These are phyloP conservation scores for Tipula confusa DNA, from an alignment of 2,888 invertebrate genomes.

Conservation along the genomic window DNA sequence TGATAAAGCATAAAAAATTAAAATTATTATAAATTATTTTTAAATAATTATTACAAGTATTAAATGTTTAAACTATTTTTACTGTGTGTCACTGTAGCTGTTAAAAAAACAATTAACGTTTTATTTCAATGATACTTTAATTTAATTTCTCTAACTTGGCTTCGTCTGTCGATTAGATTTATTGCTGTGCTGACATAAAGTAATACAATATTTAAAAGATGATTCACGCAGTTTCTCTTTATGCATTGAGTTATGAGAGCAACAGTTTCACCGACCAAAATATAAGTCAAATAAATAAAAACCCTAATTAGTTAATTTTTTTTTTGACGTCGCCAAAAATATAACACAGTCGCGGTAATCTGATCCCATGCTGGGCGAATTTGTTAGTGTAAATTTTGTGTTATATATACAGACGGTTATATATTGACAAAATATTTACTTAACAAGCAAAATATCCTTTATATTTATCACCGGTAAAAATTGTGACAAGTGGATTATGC, in stretches of 20 bases:
- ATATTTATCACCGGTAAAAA: background rate
- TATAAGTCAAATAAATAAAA: background rate
- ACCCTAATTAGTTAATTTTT: background rate
- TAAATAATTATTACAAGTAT: background rate
- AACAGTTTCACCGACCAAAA: background rate
- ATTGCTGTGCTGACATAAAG: background rate
- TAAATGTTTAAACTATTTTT: background rate
- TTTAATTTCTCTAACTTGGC: background rate
- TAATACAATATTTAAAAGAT: background rate
- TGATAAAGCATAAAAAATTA: background rate
- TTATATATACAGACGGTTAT: background rate
- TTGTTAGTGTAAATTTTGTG: background rate
- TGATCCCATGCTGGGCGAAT: background rate
- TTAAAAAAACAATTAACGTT: background rate
- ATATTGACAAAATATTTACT: background rate
- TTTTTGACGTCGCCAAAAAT: background rate
- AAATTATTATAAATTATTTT: background rate
- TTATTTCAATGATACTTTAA: background rate
- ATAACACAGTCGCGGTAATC: background rate
- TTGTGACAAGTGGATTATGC: background rate
- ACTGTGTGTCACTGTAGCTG: background rate
- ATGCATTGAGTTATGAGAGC: background rate
- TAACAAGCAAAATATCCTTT: no score
- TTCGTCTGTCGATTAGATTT: background rate
- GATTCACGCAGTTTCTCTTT: background rate